phyloP scores from a whole-genome alignment of 2,797 vertebrate genomes.

The Girardinus metallicus region DNA sequence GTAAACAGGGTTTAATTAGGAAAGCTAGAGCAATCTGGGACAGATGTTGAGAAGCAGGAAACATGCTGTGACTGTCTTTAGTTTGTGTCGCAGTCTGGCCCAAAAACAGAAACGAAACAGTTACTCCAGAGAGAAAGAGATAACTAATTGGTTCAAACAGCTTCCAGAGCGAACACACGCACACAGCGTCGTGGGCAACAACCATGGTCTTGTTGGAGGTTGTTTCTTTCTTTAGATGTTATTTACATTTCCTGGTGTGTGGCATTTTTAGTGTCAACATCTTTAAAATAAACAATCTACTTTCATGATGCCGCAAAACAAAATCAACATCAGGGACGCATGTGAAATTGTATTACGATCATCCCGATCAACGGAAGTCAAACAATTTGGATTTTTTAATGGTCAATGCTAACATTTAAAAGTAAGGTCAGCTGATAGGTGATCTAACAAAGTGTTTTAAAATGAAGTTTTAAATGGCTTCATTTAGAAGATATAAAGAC shows the following conservation, averaged over 20 bases:
- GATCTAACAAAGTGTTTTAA: neutral
- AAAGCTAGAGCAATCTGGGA: slow-evolving; percentile 66
- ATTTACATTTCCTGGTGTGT: slow-evolving; percentile 3
- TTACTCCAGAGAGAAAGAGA: slow-evolving; percentile 36
- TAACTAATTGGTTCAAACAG: slow-evolving; percentile 43
- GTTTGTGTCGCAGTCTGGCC: slow-evolving; percentile 30
- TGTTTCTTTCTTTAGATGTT: neutral
- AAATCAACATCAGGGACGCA: neutral
- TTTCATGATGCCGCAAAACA: neutral
- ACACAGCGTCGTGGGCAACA: neutral
- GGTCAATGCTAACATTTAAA: neutral
- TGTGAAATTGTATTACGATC: neutral
- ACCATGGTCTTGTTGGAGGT: slow-evolving; percentile 13
- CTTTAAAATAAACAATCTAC: neutral
- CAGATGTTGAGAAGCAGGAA: slow-evolving; percentile 69
- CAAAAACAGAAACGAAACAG: slow-evolving; percentile 7
- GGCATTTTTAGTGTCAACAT: neutral
- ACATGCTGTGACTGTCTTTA: slow-evolving; percentile 55
- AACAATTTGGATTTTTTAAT: neutral
- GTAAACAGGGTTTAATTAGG: slow-evolving; percentile 78
- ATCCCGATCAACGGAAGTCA: neutral
- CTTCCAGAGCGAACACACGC: neutral
- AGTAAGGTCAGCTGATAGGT: no score
- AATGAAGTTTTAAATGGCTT: neutral
- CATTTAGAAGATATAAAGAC: neutral